A percentile compares a stretch with the other conserved stretches of the same genome.
Evolutionary conservation across 2,113 vertebrate species (phyloP).

Genomic region (Herpailurus yagouaroundi): DNA sequence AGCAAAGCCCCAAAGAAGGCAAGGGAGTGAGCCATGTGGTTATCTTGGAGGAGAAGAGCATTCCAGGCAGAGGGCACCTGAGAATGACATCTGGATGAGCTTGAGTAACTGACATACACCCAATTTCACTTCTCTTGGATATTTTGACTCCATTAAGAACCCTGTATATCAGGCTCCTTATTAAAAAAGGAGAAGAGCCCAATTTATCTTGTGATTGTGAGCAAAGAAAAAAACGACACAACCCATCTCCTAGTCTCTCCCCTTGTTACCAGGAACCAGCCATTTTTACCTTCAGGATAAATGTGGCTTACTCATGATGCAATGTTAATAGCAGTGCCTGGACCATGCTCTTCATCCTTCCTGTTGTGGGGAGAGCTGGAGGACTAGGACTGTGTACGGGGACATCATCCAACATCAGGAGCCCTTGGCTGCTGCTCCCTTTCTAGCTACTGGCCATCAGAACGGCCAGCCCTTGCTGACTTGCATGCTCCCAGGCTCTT

Average conservation of each 20-base stretch:
- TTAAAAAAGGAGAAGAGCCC: not conserved
- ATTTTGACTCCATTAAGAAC: conserved; percentile 4
- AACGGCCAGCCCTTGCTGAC: not conserved
- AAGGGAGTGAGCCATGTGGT: not conserved
- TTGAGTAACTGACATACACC: not conserved
- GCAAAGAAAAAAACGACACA: not conserved
- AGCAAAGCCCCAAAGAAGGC: not conserved
- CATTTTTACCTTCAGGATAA: not conserved
- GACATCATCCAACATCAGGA: not conserved
- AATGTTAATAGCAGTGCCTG: not conserved
- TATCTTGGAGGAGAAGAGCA: not conserved
- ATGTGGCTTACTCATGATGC: not conserved
- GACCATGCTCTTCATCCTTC: not conserved
- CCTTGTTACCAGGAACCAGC: not conserved
- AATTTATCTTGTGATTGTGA: not conserved
- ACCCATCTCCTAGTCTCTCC: not conserved
- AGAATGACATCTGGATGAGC: not conserved
- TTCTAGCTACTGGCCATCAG: not conserved
- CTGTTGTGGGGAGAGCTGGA: not conserved
- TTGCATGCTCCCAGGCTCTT: not conserved
- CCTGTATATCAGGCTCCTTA: not conserved
- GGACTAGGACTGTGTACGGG: not conserved
- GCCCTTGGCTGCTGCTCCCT: not conserved
- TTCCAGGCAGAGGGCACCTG: not conserved
- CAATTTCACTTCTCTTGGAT: conserved; percentile 26